These are phyloP conservation scores for Melipona quadrifasciata DNA, from an alignment of 1,140 invertebrate species.

Conservation along the genomic window DNA sequence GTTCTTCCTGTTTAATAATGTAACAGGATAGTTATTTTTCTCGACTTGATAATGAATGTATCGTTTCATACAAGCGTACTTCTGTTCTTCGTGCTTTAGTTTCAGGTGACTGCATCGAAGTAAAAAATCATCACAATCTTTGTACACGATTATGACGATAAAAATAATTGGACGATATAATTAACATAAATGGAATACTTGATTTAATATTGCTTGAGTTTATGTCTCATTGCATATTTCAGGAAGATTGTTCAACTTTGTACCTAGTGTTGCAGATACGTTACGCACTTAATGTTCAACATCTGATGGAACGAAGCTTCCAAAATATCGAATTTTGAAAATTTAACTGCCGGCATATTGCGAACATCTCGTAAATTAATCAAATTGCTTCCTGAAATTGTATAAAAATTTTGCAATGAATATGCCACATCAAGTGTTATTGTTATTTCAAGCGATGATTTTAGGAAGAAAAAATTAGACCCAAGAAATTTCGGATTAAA, in stretches of 20 bases:
- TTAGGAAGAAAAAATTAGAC: not conserved
- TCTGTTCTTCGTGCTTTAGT: not conserved
- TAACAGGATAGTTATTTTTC: not conserved
- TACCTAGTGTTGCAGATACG: not conserved
- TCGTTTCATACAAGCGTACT: not conserved
- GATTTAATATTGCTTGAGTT: not conserved
- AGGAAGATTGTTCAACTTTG: not conserved
- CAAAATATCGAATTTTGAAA: not conserved
- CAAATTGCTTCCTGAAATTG: not conserved
- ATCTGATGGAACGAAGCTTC: not conserved
- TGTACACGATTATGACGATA: not conserved
- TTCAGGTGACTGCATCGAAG: not conserved
- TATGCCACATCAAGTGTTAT: not conserved
- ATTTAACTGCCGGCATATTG: not conserved
- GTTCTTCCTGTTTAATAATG: not conserved
- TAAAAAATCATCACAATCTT: not conserved
- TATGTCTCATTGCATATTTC: not conserved
- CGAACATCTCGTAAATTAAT: not conserved
- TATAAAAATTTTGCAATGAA: conserved; percentile 4
- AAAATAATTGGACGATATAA: not conserved
- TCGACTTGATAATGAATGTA: not conserved
- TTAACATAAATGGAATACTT: not conserved
- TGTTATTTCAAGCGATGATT: not conserved
- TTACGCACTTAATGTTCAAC: not conserved
- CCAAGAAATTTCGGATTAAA: not conserved